Evolutionary conservation across 1,140 invertebrate species (phyloP), one percentile per base, ranked within the genome.

Genomic region (Aleiodes sp.): DNA sequence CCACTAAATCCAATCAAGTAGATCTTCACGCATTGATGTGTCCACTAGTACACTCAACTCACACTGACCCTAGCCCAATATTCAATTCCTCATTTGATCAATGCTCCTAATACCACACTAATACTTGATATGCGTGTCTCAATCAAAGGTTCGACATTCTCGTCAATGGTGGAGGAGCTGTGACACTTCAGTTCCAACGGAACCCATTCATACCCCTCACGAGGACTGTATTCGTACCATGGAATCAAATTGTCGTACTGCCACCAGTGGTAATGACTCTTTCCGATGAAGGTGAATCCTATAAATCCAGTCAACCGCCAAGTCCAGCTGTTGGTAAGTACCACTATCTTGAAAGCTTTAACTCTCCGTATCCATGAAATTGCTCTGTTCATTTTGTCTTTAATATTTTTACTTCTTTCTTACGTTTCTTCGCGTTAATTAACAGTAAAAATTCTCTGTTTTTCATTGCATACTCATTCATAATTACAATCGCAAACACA

Each of bases 131-230:
- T 57, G 31, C 41, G n/a, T 67, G 16, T 56, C 43, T 73, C 69
- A 39, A 59, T 74, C 82, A 98, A n/a, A 59, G 97, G 93, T 99
- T 99, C 88, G 98, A 99, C 87, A 93, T 99, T 39, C 87, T 99
- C 75, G 97, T 99, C 28, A 99, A 99, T 87, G 98, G 98, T 16
- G 98, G 98, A 60, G 96, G 97, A n/a, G 96, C 97, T 6, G 95
- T 99, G 12, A 98, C 95, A 14, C 88, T 99, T 68, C 95, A 98
- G 84, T 98, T 99, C 87, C 94, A 96, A 83, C 88, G 96, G 66
- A 95, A 92, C 46, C 96, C 95, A n/a, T 97, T 97, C 87, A 91
- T 91, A 76, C 93, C 94, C 0, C 86, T 94, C 43, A 93, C 93
- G 28, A 90, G 92, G 75, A 96, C 95, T 8, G 94, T 97, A 52